A percentile compares a stretch with the other conserved stretches of the same genome.
These are phyloP conservation scores for Lanistes nyassanus DNA, from an alignment of 1,140 invertebrate species.

Conservation along the genomic window DNA sequence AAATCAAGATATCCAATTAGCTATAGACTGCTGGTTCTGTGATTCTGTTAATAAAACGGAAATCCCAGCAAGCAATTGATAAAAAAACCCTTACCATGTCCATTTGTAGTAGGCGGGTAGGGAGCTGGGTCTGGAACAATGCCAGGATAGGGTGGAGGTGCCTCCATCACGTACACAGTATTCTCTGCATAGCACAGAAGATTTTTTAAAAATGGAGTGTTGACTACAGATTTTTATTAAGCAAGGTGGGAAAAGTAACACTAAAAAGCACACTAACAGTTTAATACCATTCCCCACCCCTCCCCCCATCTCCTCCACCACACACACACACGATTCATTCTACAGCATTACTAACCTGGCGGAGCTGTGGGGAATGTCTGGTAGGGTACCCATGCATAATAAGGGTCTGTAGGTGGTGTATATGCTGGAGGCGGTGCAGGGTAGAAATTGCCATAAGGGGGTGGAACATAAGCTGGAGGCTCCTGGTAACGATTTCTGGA, in stretches of 20 bases:
- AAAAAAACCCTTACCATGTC: conserved; percentile 26
- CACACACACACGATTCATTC: background rate
- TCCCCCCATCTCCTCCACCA: no score
- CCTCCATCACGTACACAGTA: conserved; percentile 89
- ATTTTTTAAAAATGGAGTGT: conserved; percentile 1
- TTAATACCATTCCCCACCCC: no score
- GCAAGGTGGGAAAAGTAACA: no score
- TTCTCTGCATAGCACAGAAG: conserved; percentile 72
- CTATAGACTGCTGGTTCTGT: no score
- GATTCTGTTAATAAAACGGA: no score
- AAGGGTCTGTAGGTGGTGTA: conserved; percentile 79
- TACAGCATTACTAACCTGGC: conserved; percentile 70
- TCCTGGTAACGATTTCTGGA: conserved; percentile 81
- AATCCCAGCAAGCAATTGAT: no score
- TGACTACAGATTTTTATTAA: background rate
- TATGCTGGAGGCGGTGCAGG: conserved; percentile 93
- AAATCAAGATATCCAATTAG: no score
- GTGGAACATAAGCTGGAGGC: conserved; percentile 89
- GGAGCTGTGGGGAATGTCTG: conserved; percentile 77
- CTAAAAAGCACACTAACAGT: no score
- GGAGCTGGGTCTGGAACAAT: conserved; percentile 68
- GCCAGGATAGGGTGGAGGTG: conserved; percentile 95
- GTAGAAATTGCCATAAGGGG: conserved; percentile 84
- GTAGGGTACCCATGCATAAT: conserved; percentile 91
- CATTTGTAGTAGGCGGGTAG: conserved; percentile 36